phyloP scores from a whole-genome alignment of 2,113 vertebrate genomes.

The Asarcornis scutulata region DNA sequence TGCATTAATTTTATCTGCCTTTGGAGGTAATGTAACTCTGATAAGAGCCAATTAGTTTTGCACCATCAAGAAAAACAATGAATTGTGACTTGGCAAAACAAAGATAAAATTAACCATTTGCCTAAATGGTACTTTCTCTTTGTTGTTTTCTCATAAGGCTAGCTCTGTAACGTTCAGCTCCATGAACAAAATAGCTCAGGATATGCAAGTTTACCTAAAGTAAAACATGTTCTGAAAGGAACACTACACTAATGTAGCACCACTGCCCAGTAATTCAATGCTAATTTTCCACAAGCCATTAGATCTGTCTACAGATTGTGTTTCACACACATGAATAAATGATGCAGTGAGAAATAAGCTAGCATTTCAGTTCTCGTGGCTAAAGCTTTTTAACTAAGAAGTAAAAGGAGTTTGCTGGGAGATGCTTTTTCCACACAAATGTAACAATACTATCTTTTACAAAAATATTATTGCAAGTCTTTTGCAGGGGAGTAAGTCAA shows the following conservation, averaged over 20 bases:
- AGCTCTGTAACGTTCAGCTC: slow-evolving; percentile 64
- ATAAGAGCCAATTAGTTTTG: slow-evolving; percentile 79
- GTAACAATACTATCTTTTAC: neutral
- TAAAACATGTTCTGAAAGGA: slow-evolving; percentile 43
- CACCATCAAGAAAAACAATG: slow-evolving; percentile 77
- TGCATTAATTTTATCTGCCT: slow-evolving; percentile 80
- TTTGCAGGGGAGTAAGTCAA: neutral
- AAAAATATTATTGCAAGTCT: neutral
- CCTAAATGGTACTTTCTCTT: slow-evolving; percentile 65
- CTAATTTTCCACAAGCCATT: slow-evolving; percentile 69
- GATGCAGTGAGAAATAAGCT: slow-evolving; percentile 10
- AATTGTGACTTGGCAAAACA: slow-evolving; percentile 76
- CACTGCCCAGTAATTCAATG: slow-evolving; percentile 60
- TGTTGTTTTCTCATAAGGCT: slow-evolving; percentile 61
- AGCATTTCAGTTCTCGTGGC: neutral
- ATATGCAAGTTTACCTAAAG: slow-evolving; percentile 40
- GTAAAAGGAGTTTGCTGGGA: neutral
- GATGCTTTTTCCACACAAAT: neutral
- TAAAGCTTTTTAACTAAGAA: neutral
- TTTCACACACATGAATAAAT: slow-evolving; percentile 61
- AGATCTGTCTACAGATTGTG: slow-evolving; percentile 53
- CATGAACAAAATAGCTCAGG: slow-evolving; percentile 67
- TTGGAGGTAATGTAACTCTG: slow-evolving; percentile 70
- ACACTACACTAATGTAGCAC: slow-evolving; percentile 5
- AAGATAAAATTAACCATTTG: slow-evolving; percentile 77